Evolutionary conservation across 2,797 vertebrate species (phyloP).

Genomic region (Protonibea diacanthus): DNA sequence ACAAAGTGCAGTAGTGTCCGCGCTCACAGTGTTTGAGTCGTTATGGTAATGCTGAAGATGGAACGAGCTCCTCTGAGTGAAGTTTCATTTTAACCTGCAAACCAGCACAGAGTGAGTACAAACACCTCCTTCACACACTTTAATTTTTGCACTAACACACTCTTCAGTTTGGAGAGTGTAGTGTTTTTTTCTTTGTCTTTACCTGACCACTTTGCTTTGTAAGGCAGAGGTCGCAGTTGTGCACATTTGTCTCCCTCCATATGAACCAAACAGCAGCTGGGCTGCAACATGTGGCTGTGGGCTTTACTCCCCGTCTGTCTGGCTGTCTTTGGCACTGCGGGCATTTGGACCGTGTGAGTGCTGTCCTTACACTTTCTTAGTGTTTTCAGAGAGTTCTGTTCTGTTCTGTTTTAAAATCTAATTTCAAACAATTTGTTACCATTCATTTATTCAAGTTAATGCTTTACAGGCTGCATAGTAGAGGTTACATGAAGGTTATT

Average conservation of each 20-base stretch:
- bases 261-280: constrained; percentile 24
- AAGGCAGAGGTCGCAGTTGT: background rate
- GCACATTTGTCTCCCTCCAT: constrained; percentile 9
- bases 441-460: background rate
- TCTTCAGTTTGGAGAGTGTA: background rate
- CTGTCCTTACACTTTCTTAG: background rate
- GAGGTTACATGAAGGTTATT: background rate
- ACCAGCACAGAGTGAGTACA: constrained; percentile 27
- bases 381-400: background rate
- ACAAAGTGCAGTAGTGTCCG: background rate
- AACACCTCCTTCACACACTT: background rate
- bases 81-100: background rate
- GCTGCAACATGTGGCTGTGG: constrained; percentile 80
- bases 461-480: background rate
- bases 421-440: background rate
- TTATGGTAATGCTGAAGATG: constrained; percentile 19
- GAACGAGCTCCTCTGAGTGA: background rate
- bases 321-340: constrained; percentile 70
- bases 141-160: background rate
- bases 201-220: background rate
- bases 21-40: background rate
- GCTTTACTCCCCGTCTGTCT: constrained; percentile 78
- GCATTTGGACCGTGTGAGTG: constrained; percentile 85
- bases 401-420: background rate
- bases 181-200: too few relatives aligned